These are phyloP conservation scores for Chrysodeixis includens DNA, from an alignment of 2,888 invertebrate species.

Conservation along the genomic window DNA sequence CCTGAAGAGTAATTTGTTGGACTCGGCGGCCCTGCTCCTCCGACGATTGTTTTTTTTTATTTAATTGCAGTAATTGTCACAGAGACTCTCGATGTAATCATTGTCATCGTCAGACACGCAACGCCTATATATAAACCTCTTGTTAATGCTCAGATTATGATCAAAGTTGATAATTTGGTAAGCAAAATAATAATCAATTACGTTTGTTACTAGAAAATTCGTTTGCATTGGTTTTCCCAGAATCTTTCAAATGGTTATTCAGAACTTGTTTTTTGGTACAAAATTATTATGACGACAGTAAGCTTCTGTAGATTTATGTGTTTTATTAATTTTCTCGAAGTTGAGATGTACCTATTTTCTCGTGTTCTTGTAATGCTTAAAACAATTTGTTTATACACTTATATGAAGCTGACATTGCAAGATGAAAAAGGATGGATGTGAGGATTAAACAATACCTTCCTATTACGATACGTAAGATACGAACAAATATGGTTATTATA, in stretches of 20 bases:
- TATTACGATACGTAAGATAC: no score
- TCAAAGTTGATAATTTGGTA: slow-evolving; percentile 22
- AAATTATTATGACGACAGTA: not conserved
- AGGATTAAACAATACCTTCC: slow-evolving; percentile 28
- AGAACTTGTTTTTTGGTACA: no score
- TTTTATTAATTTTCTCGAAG: not conserved
- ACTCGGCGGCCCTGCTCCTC: slow-evolving; percentile 44
- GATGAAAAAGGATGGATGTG: slow-evolving; percentile 31
- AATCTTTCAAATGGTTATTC: not conserved
- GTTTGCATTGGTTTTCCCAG: not conserved
- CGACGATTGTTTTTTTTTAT: slow-evolving; percentile 65
- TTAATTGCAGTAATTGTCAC: slow-evolving; percentile 72
- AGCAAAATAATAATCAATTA: not conserved
- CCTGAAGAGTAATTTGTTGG: slow-evolving; percentile 41
- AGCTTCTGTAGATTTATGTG: not conserved
- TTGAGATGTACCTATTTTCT: not conserved
- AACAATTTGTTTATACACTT: not conserved
- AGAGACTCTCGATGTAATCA: slow-evolving; percentile 43
- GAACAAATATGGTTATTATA: no score
- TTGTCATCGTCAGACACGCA: slow-evolving; percentile 59
- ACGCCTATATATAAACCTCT: slow-evolving; percentile 60
- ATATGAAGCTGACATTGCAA: slow-evolving; percentile 21
- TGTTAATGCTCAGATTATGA: slow-evolving; percentile 38
- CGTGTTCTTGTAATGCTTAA: not conserved
- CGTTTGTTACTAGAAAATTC: not conserved